Conservation (phyloP, 2,888 invertebrate species). For the Xestia sexstrigata region DNA sequence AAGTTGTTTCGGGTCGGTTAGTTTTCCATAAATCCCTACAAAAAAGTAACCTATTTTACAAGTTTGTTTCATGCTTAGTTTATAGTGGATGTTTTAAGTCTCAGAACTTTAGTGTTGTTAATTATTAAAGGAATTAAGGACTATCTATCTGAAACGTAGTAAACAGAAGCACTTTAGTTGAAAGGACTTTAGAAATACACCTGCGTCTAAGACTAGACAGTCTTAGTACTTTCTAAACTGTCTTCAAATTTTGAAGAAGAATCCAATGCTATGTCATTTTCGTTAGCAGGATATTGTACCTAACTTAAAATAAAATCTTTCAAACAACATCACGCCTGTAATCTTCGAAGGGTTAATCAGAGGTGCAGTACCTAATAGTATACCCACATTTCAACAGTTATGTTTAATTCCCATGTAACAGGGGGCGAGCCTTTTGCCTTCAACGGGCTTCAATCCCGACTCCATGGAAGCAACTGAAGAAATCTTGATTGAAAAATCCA, state of each 20-base stretch:
- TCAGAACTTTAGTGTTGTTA: slow-evolving; percentile 38
- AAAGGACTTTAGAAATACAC: slow-evolving; percentile 52
- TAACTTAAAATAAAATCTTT: background rate
- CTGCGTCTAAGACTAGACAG: slow-evolving; percentile 41
- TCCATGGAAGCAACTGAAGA: too few species aligned
- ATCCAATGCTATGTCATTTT: background rate
- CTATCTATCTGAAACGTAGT: slow-evolving; percentile 49
- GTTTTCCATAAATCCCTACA: background rate
- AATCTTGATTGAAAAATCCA: too few species aligned
- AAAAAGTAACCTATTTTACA: background rate
- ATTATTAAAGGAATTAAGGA: slow-evolving; percentile 46
- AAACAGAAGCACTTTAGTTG: slow-evolving; percentile 49
- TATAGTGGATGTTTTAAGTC: slow-evolving; percentile 2
- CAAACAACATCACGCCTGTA: too few species aligned
- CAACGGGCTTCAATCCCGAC: too few species aligned
- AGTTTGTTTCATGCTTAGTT: background rate
- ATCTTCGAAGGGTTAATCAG: too few species aligned
- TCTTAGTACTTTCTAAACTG: slow-evolving; percentile 14
- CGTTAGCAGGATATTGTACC: slow-evolving; percentile 3
- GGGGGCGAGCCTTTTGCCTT: too few species aligned
- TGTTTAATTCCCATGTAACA: too few species aligned
- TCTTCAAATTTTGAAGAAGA: slow-evolving; percentile 26
- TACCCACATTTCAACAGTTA: too few species aligned
- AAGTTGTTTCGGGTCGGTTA: background rate
- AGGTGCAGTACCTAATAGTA: too few species aligned